Conservation (phyloP, 2,797 vertebrate species). For the Champsocephalus esox region DNA sequence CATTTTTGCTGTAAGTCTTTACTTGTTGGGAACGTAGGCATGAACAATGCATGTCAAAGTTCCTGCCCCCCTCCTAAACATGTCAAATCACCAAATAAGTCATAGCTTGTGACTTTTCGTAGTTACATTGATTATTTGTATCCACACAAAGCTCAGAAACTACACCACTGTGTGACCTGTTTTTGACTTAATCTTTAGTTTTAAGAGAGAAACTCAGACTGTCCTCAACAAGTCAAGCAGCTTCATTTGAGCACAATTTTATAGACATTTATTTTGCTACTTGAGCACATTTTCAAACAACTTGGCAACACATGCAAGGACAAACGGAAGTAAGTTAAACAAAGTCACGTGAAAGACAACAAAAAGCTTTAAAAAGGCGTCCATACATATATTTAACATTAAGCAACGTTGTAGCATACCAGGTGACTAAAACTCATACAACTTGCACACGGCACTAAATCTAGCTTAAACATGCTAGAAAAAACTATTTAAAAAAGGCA, state of each 20-base stretch:
- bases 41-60: neutral
- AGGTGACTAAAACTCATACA: neutral
- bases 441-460: neutral
- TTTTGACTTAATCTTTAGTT: neutral
- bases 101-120: neutral
- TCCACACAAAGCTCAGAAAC: neutral
- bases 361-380: neutral
- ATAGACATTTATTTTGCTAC: neutral
- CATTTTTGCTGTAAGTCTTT: neutral
- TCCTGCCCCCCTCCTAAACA: neutral
- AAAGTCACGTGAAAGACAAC: conserved; percentile 24
- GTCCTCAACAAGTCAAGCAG: neutral
- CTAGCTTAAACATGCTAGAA: neutral
- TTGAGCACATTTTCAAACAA: conserved; percentile 8
- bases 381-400: neutral
- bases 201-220: neutral
- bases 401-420: neutral
- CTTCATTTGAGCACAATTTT: neutral
- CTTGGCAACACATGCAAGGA: neutral
- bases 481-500: too few relatives aligned
- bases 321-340: conserved; percentile 34
- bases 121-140: neutral
- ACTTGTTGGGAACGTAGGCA: neutral
- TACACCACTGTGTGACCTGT: conserved; percentile 22
- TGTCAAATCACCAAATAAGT: neutral